phyloP scores from a whole-genome alignment of 2,797 vertebrate species.

The Spondyliosoma cantharus region DNA sequence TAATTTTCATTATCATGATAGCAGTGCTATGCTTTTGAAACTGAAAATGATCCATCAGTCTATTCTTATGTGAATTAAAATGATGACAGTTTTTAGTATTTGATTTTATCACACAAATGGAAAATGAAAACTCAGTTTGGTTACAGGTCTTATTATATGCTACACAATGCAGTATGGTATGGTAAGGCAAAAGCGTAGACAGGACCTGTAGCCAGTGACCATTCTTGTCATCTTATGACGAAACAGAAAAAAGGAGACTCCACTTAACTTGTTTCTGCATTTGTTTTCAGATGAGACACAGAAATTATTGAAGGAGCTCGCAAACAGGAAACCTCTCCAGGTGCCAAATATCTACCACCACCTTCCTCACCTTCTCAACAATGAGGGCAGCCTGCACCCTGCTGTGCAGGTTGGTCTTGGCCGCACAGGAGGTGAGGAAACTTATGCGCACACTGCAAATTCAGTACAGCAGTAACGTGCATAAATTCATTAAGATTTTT shows the following conservation, averaged over 20 bases:
- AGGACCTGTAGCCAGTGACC: neutral
- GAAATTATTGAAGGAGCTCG: conserved; percentile 95
- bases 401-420: conserved; percentile 94
- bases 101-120: conserved; percentile 4
- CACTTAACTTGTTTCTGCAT: neutral
- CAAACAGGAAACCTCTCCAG: conserved; percentile 94
- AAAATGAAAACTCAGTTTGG: neutral
- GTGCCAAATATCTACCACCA: conserved; percentile 99
- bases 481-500: neutral
- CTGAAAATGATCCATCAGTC: neutral
- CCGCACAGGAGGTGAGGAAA: conserved; percentile 92
- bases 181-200: neutral
- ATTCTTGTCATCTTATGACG: neutral
- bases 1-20: neutral
- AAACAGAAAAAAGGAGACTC: neutral
- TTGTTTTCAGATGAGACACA: conserved; percentile 91
- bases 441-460: neutral
- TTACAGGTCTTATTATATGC: neutral
- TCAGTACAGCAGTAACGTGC: neutral
- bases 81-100: neutral
- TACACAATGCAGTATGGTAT: neutral
- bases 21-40: neutral
- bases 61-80: neutral
- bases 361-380: conserved; percentile 97
- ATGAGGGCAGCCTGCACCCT: conserved; percentile 96